Evolutionary conservation across 2,888 invertebrate species (phyloP).

Genomic region (Parasteatoda lunata): DNA sequence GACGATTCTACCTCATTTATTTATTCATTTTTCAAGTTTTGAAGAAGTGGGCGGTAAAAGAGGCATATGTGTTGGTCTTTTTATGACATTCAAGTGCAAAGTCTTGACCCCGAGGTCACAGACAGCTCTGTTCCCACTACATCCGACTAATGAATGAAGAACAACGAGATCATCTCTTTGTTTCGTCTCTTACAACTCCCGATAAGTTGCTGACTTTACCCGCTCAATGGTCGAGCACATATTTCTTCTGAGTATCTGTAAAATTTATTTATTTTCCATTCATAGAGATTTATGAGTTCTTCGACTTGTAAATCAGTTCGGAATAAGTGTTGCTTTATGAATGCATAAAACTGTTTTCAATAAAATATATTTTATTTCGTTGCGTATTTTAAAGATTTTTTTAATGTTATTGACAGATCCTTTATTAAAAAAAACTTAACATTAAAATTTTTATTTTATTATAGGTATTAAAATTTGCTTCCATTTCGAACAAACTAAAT

Average conservation of each 20-base stretch:
- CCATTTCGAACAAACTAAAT: too few relatives aligned
- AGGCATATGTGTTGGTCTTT: slow-evolving; percentile 15
- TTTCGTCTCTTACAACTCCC: neutral
- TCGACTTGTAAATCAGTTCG: neutral
- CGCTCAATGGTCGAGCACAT: neutral
- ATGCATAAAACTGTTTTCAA: too few relatives aligned
- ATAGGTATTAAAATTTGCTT: too few relatives aligned
- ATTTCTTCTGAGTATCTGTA: neutral
- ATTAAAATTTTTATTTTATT: too few relatives aligned
- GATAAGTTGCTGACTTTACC: neutral
- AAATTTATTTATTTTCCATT: neutral
- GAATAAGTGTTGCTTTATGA: neutral
- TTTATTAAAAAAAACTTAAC: too few relatives aligned
- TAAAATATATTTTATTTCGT: too few relatives aligned
- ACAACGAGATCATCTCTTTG: neutral
- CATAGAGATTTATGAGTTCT: neutral
- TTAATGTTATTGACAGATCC: too few relatives aligned
- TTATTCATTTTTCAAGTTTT: slow-evolving; percentile 6
- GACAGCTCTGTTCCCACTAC: slow-evolving; percentile 1
- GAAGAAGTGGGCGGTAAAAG: slow-evolving; percentile 3
- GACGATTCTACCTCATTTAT: neutral
- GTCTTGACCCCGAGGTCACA: slow-evolving; percentile 22
- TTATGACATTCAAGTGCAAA: slow-evolving; percentile 20
- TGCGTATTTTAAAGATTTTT: too few relatives aligned
- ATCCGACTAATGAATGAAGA: slow-evolving; percentile 12